These are phyloP conservation scores for Nomia melanderi DNA, from an alignment of 1,140 invertebrate species.

Conservation along the genomic window DNA sequence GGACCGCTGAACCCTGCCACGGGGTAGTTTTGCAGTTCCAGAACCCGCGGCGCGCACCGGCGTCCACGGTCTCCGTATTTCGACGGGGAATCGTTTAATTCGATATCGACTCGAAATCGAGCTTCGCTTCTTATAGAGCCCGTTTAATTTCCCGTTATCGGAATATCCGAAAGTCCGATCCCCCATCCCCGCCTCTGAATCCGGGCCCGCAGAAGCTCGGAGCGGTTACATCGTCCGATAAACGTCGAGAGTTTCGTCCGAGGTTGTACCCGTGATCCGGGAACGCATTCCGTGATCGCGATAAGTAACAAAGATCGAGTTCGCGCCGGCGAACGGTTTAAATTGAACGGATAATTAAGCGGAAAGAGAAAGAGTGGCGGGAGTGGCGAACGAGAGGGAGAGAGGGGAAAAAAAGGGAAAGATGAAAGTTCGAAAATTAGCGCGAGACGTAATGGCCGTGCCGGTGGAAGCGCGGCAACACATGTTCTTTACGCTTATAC, in stretches of 20 bases:
- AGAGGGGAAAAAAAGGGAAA: no score
- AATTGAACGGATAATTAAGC: constrained; percentile 25
- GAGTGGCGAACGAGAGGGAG: no score
- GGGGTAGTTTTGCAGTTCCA: constrained; percentile 8
- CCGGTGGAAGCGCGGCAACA: constrained; percentile 16
- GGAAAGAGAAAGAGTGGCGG: no score
- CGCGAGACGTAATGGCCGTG: not conserved
- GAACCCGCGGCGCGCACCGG: not conserved
- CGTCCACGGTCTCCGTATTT: not conserved
- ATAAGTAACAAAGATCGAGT: not conserved
- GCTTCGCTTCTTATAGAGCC: no score
- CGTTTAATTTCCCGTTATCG: not conserved
- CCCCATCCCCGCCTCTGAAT: not conserved
- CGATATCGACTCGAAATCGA: not conserved
- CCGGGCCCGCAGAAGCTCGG: not conserved
- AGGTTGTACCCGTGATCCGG: not conserved
- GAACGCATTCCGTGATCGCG: not conserved
- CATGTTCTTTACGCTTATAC: constrained; percentile 35
- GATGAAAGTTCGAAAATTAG: constrained; percentile 32
- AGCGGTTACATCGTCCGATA: not conserved
- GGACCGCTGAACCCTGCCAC: constrained; percentile 24
- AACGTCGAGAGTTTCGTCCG: constrained; percentile 6
- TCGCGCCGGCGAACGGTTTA: not conserved
- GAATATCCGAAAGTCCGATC: not conserved
- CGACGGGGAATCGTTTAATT: not conserved